Base-by-base conservation (phyloP, 2,113 vertebrate species). In the Toxostoma redivivum region DNA sequence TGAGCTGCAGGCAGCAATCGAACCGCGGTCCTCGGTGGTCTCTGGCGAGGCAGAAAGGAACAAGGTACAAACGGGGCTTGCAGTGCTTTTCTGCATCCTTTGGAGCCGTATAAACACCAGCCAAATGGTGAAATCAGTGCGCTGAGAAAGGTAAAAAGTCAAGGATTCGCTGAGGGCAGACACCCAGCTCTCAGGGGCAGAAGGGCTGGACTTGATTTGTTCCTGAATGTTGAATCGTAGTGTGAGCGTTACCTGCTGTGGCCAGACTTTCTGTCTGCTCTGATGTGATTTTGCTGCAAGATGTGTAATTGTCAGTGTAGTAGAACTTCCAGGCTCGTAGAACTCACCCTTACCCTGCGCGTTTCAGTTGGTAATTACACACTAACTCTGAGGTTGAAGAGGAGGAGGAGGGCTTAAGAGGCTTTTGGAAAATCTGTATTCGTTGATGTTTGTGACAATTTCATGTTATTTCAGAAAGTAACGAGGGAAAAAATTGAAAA, bases 1-100 rank as follows among this genome's bases (percentile, higher is more conserved):
- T 17, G 58, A 42, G 48, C 61, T 4, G 37, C 56, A 0, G 67
- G 35, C 56, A 30, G 21, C 35, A 1, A 2, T 10, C 16, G 1
- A 0, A 1, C 2, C 21, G 1, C 27, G 33, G 10, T 5, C 0
- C 1, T 24, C 30, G 8, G 12, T 8, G 22, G 2, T 3, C 19
- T 45, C 8, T 17, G 30, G 6, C 2, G 30, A 65, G 66, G 20
- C 40, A 15, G 25, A 10, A 28, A 15, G 18, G 19, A 12, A 12
- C 11, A 38, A 31, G 22, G 20, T 9, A 2, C 28, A 4, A 15
- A 11, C 16, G 0, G 7, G 20, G 22, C 20, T 47, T 19, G 56
- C 53, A 0, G 78, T 0, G 25, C 31, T 80, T n/a, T 18, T 33
- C 13, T 38, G 0, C 45, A 3, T 23, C 7, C 2, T 18, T 12